Base-by-base conservation (phyloP, 2,113 vertebrate genomes). In the Ictidomys tridecemlineatus region DNA sequence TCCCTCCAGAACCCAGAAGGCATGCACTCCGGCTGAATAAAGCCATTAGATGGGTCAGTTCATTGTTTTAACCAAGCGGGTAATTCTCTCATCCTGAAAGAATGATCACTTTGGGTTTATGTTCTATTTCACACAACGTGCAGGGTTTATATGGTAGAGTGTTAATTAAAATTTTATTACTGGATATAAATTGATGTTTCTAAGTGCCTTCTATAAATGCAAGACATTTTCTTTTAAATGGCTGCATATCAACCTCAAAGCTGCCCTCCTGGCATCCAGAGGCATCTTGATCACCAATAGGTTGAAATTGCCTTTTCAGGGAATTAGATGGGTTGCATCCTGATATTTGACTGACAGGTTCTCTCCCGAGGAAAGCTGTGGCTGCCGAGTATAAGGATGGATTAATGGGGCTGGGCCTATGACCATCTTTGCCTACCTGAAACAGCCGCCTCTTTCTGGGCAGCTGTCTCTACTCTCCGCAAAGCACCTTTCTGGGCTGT, bases 121-220 rank as follows among this genome's bases (percentile, higher is more conserved):
- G 74, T 96, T 93, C 87, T 95, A 76, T 85, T 94, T 95, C 86
- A 74, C 69, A 34, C 17, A 69, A 78, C 9, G 56, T 63, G 37
- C 30, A 14, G 8, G 32, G 69, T 82, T 97, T 97, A 86, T 63
- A 86, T 53, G 37, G 80, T 69, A 73, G 78, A 92, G 77, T 65
- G 42, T 95, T 97, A 97, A 95, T 98, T 96, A 89, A 97, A 94
- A 86, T 95, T 95, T 97, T 95, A 97, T 95, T 86, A 83, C 74
- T 93, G 93, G 89, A 82, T 87, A 73, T 82, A 96, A 97, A 87
- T 93, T 4, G 17, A 39, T 73, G 70, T 80, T 85, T 85, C 42
- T 96, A 95, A 95, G 85, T 94, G 86, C 48, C 56, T 92, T 94
- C 69, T 94, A 70, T 78, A 89, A 85, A 94, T 58, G n/a, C 37